These are phyloP conservation scores for Tragopan temminckii DNA, from an alignment of 2,797 vertebrate species.

Conservation along the genomic window DNA sequence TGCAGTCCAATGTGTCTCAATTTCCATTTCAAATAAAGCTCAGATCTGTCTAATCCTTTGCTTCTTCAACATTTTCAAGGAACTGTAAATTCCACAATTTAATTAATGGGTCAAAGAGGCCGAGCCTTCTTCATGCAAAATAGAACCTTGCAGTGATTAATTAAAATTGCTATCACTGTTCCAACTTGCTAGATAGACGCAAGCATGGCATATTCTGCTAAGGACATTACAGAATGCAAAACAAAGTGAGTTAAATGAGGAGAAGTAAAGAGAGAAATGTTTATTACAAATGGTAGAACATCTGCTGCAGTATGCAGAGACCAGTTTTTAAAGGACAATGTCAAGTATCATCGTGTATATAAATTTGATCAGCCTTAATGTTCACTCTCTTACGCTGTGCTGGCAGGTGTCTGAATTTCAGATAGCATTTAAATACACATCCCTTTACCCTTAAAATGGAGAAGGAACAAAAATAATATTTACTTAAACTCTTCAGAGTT, in stretches of 20 bases:
- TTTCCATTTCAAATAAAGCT: constrained; percentile 72
- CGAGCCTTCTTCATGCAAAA: constrained; percentile 51
- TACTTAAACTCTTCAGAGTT: background rate
- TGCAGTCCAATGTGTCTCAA: constrained; percentile 32
- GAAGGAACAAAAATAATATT: background rate
- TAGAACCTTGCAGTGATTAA: constrained; percentile 69
- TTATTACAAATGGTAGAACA: constrained; percentile 12
- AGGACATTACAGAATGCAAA: constrained; percentile 20
- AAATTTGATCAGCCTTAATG: background rate
- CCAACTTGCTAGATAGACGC: constrained; percentile 36
- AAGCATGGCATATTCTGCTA: constrained; percentile 13
- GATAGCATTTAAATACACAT: background rate
- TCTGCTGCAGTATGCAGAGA: background rate
- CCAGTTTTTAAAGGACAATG: constrained; percentile 2
- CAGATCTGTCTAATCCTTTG: constrained; percentile 63
- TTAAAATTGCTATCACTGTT: constrained; percentile 70
- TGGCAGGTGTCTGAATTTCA: background rate
- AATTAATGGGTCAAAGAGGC: constrained; percentile 75
- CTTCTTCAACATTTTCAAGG: constrained; percentile 69
- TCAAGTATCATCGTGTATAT: background rate
- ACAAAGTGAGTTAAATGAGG: constrained; percentile 24
- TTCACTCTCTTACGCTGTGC: background rate
- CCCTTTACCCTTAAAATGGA: background rate
- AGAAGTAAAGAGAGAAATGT: background rate
- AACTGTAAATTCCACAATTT: constrained; percentile 71